Evolutionary conservation across 2,888 invertebrate species (phyloP).

Genomic region (Drosophila formosana): DNA sequence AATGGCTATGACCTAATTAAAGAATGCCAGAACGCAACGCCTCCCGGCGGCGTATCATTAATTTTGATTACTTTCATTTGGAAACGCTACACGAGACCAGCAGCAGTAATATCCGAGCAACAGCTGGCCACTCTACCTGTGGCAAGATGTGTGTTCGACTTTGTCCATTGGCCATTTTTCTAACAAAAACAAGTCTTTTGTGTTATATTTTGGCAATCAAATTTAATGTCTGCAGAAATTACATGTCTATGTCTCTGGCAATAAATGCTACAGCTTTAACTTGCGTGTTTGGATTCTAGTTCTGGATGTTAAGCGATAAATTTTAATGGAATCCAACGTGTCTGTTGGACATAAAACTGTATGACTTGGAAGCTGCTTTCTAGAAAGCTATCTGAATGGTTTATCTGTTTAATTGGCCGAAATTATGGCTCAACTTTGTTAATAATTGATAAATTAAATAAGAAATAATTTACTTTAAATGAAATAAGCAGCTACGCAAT

Average conservation of each 20-base stretch:
- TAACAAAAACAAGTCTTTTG: constrained; percentile 49
- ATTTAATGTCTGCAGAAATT: constrained; percentile 45
- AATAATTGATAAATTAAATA: neutral
- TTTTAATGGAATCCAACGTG: constrained; percentile 16
- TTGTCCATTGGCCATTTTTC: constrained; percentile 26
- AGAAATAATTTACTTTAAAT: neutral
- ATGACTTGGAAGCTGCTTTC: constrained; percentile 25
- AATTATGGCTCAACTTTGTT: neutral
- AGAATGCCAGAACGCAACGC: constrained; percentile 51
- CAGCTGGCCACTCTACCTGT: constrained; percentile 5
- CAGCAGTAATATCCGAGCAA: neutral
- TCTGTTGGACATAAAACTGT: constrained; percentile 18
- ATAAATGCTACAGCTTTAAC: constrained; percentile 26
- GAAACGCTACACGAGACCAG: constrained; percentile 47
- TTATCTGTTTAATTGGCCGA: neutral
- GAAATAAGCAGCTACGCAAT: neutral
- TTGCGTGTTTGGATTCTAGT: neutral
- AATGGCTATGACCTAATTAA: constrained; percentile 79
- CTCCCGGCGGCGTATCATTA: constrained; percentile 64
- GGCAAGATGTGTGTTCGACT: constrained; percentile 8
- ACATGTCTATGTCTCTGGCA: constrained; percentile 3
- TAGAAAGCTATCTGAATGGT: neutral
- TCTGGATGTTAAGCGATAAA: constrained; percentile 8
- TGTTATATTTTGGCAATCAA: constrained; percentile 66
- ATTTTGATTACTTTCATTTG: constrained; percentile 78